A percentile compares a stretch with the other conserved stretches of the same genome.
Evolutionary conservation across 2,888 invertebrate genomes (phyloP).

Genomic region (Xestobium rufovillosum): DNA sequence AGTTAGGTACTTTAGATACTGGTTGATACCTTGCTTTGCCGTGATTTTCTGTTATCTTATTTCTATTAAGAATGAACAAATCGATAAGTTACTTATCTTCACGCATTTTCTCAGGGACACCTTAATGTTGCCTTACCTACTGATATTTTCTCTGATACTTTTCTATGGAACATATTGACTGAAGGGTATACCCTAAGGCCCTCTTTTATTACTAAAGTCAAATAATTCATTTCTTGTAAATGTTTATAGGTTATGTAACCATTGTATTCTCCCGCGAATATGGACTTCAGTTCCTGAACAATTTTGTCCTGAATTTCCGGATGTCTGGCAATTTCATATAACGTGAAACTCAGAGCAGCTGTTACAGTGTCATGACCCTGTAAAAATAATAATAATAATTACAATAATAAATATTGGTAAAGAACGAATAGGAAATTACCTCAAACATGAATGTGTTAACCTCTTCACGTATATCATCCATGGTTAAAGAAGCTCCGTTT

Average conservation of each 20-base stretch:
- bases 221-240: conserved; percentile 21
- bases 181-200: conserved; percentile 17
- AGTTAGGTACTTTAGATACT: too few relatives aligned
- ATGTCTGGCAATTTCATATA: conserved; percentile 21
- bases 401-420: conserved; percentile 1
- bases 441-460: conserved; percentile 1
- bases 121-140: too few relatives aligned
- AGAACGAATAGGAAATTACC: conserved; percentile 2
- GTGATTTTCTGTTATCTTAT: too few relatives aligned
- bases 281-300: conserved; percentile 19
- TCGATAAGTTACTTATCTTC: too few relatives aligned
- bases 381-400: too few relatives aligned
- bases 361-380: conserved; percentile 27
- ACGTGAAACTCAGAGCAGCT: conserved; percentile 19
- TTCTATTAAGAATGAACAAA: too few relatives aligned
- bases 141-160: background rate
- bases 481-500: background rate
- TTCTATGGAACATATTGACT: conserved; percentile 18
- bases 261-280: conserved; percentile 14
- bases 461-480: background rate
- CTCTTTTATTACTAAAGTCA: conserved; percentile 24
- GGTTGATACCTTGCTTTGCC: too few relatives aligned
- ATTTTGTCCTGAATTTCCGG: conserved; percentile 23
- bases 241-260: conserved; percentile 7
- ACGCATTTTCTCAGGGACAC: too few relatives aligned